phyloP scores from a whole-genome alignment of 1,140 invertebrate species.

The Eurosta solidaginis region DNA sequence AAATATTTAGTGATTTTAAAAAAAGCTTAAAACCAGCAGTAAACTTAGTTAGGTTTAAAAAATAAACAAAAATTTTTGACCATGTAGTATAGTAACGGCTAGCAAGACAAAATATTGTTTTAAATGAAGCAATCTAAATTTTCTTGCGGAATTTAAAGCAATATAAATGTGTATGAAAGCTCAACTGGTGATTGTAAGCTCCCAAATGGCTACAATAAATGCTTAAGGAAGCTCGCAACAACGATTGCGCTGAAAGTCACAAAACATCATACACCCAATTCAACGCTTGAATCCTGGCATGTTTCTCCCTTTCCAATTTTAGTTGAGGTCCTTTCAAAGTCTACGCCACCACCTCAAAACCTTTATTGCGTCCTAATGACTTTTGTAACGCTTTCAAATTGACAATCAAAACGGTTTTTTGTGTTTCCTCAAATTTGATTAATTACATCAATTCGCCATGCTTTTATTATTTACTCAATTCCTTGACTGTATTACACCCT shows the following conservation, averaged over 20 bases:
- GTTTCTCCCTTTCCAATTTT: not conserved
- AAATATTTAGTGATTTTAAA: too few species aligned
- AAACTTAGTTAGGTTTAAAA: too few species aligned
- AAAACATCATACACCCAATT: not conserved
- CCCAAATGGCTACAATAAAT: not conserved
- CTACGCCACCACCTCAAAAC: not conserved
- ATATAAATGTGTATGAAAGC: conserved; percentile 2
- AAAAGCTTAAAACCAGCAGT: too few species aligned
- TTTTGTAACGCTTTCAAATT: conserved; percentile 31
- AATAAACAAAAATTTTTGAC: too few species aligned
- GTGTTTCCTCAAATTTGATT: conserved; percentile 32
- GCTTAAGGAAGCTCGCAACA: not conserved
- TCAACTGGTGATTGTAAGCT: not conserved
- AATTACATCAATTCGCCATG: conserved; percentile 28
- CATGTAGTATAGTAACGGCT: too few species aligned
- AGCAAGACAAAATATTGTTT: conserved; percentile 12
- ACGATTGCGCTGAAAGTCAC: not conserved
- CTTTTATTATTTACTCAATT: conserved; percentile 14
- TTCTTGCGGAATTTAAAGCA: not conserved
- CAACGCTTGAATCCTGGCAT: not conserved
- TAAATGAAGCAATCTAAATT: not conserved
- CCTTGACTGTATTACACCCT: not conserved
- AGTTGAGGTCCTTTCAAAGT: not conserved
- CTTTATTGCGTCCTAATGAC: conserved; percentile 11
- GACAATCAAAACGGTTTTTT: conserved; percentile 34